Percentiles rank a stretch among this genome's conserved stretches.
Evolutionary conservation across 2,888 invertebrate species (phyloP).

Genomic region (Sialis fuliginosa): DNA sequence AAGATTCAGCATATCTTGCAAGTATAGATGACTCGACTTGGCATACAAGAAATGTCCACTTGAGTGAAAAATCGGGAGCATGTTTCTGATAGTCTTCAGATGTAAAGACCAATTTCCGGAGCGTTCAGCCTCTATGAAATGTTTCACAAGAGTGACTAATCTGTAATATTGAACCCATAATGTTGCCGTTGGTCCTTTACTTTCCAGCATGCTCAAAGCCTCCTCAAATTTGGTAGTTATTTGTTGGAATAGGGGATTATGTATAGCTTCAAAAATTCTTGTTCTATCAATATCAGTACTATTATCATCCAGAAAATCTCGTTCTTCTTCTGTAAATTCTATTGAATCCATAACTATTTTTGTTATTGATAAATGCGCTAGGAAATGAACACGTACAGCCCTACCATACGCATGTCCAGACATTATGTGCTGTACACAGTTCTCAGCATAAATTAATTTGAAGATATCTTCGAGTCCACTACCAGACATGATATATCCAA

Average conservation of each 20-base stretch:
- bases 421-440: constrained; percentile 13
- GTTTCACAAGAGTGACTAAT: constrained; percentile 15
- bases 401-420: constrained; percentile 14
- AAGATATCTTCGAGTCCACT: constrained; percentile 14
- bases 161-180: constrained; percentile 15
- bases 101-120: constrained; percentile 16
- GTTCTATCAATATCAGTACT: not conserved
- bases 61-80: constrained; percentile 20
- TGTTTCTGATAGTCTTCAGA: constrained; percentile 13
- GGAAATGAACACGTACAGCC: constrained; percentile 14
- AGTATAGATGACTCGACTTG: constrained; percentile 18
- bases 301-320: constrained; percentile 7
- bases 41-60: constrained; percentile 20
- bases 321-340: constrained; percentile 7
- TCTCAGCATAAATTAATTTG: constrained; percentile 12
- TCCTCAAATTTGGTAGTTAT: constrained; percentile 27
- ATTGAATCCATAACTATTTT: constrained; percentile 6
- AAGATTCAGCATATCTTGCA: constrained; percentile 20
- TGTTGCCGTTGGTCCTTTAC: constrained; percentile 12
- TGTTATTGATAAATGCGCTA: constrained; percentile 11
- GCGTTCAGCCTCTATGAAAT: constrained; percentile 17
- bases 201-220: constrained; percentile 27
- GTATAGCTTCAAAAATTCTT: not conserved
- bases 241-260: not conserved
- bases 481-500: constrained; percentile 14